These are phyloP conservation scores for Callimorpha dominula DNA, from an alignment of 2,888 invertebrate species.

Conservation along the genomic window DNA sequence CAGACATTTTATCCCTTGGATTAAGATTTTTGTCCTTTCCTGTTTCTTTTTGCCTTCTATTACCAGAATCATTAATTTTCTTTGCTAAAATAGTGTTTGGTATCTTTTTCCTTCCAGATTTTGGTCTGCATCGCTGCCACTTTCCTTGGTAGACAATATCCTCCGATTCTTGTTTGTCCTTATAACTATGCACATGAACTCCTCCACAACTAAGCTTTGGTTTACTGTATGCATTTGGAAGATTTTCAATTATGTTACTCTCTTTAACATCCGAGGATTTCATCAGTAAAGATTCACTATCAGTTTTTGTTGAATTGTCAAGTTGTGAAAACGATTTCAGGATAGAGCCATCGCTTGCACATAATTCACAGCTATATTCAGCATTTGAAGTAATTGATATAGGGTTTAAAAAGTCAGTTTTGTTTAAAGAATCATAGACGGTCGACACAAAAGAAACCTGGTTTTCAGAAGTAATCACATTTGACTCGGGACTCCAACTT, in stretches of 20 bases:
- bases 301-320: conserved; percentile 21
- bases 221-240: conserved; percentile 40
- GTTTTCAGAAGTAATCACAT: conserved; percentile 8
- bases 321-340: conserved; percentile 31
- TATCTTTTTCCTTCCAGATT: conserved; percentile 53
- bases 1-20: conserved; percentile 46
- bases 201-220: conserved; percentile 70
- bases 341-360: conserved; percentile 37
- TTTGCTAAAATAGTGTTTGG: conserved; percentile 43
- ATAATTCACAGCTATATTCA: conserved; percentile 56
- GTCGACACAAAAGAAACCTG: conserved; percentile 16
- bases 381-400: conserved; percentile 53
- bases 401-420: conserved; percentile 54
- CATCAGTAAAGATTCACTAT: conserved; percentile 46
- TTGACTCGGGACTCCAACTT: conserved; percentile 20
- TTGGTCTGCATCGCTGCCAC: conserved; percentile 68
- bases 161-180: conserved; percentile 67
- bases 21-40: conserved; percentile 35
- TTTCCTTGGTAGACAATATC: conserved; percentile 80
- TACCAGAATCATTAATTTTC: conserved; percentile 40
- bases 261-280: conserved; percentile 44
- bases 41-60: conserved; percentile 42
- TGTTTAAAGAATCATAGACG: conserved; percentile 30
- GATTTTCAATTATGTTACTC: conserved; percentile 27
- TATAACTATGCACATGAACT: conserved; percentile 77